Evolutionary conservation across 2,797 vertebrate genomes (phyloP).

Genomic region (Neosilurus hyrtlii): DNA sequence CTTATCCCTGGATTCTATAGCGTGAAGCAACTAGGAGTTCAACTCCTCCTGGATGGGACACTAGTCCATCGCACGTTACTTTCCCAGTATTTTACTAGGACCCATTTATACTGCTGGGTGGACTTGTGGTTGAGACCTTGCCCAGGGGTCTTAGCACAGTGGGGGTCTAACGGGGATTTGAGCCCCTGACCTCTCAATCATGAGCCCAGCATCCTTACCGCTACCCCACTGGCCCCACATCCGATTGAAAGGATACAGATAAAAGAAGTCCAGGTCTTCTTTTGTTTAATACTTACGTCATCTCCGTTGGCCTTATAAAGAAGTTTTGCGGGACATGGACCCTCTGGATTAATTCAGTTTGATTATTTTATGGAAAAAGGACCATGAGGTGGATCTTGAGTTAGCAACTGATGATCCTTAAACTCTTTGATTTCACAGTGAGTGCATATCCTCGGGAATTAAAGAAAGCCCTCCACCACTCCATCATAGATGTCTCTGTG

Average conservation of each 20-base stretch:
- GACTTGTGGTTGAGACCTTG: no score
- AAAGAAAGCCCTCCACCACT: conserved; percentile 41
- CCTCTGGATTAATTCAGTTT: conserved; percentile 17
- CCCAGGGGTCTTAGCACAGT: no score
- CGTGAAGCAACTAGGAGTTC: no score
- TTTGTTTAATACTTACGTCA: not conserved
- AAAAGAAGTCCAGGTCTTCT: not conserved
- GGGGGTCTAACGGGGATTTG: no score
- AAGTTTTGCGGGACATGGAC: not conserved
- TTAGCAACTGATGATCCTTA: conserved; percentile 26
- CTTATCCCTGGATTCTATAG: no score
- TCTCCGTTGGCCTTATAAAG: not conserved
- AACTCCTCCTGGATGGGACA: no score
- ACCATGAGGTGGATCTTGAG: conserved; percentile 2
- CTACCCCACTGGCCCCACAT: not conserved
- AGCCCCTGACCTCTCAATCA: no score
- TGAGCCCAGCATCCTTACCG: no score
- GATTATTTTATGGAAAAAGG: conserved; percentile 12
- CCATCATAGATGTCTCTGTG: conserved; percentile 59
- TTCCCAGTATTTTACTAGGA: no score
- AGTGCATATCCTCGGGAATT: conserved; percentile 26
- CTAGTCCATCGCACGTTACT: no score
- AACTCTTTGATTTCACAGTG: conserved; percentile 23
- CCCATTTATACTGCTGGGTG: no score
- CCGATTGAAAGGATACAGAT: not conserved